Conservation (phyloP, 2,113 vertebrate species). For the Barbus barbus region DNA sequence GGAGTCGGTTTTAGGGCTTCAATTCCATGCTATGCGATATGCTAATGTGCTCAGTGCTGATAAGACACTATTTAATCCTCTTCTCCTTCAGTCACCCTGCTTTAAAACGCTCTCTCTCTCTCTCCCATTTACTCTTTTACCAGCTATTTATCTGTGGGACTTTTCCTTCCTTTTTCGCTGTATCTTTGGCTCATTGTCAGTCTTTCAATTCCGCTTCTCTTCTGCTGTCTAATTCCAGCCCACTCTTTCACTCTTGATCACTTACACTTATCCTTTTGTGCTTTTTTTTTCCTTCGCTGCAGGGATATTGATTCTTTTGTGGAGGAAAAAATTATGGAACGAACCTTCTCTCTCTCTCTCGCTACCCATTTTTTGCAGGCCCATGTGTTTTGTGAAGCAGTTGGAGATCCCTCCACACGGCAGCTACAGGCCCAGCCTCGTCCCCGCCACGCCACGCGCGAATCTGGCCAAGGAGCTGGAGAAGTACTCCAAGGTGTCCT, state of each 20-base stretch:
- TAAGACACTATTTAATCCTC: conserved; percentile 79
- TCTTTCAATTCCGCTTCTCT: conserved; percentile 37
- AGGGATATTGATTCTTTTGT: conserved; percentile 32
- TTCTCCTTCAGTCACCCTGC: conserved; percentile 63
- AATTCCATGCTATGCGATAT: conserved; percentile 75
- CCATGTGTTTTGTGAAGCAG: conserved; percentile 99
- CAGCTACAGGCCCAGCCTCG: conserved; percentile 88
- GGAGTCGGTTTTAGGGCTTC: conserved; percentile 72
- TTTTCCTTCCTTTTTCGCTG: conserved; percentile 21
- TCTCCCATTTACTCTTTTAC: conserved; percentile 40
- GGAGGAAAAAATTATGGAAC: conserved; percentile 13
- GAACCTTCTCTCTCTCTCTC: not conserved
- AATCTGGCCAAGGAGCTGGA: conserved; percentile 98
- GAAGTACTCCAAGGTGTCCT: conserved; percentile 99
- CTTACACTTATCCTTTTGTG: conserved; percentile 35
- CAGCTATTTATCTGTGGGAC: conserved; percentile 46
- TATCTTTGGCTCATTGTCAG: conserved; percentile 38
- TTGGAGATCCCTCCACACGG: conserved; percentile 92
- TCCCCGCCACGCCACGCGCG: conserved; percentile 88
- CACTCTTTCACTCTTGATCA: conserved; percentile 35
- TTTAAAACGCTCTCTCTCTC: conserved; percentile 24
- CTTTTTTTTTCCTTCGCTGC: conserved; percentile 28
- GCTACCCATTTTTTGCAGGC: conserved; percentile 71
- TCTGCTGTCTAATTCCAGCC: conserved; percentile 34
- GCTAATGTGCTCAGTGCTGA: conserved; percentile 76